Percentiles rank a stretch among this genome's conserved stretches.
phyloP scores from a whole-genome alignment of 2,797 vertebrate species.

The Otus scops region DNA sequence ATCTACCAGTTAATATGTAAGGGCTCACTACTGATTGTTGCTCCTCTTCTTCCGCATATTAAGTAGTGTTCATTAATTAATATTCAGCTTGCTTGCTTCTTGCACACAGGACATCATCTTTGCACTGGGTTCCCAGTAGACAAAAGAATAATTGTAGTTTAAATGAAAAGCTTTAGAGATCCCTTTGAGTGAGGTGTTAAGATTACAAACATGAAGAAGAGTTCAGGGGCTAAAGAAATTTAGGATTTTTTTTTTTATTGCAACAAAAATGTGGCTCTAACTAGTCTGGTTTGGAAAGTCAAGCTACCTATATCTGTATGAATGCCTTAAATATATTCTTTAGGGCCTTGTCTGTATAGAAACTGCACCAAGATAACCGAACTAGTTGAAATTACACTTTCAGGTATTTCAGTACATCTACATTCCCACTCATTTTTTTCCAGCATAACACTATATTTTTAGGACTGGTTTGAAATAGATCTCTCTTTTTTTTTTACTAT shows the following conservation, averaged over 20 bases:
- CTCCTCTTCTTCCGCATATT: slow-evolving; percentile 71
- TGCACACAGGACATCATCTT: slow-evolving; percentile 74
- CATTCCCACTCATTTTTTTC: background rate
- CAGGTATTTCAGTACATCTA: background rate
- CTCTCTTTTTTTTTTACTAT: background rate
- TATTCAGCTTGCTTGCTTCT: slow-evolving; percentile 70
- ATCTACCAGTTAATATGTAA: slow-evolving; percentile 70
- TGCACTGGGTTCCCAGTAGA: slow-evolving; percentile 69
- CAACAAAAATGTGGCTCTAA: background rate
- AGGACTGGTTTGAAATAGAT: background rate
- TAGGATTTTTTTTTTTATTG: background rate
- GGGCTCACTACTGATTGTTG: slow-evolving; percentile 69
- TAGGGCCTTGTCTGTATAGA: background rate
- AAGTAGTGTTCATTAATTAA: slow-evolving; percentile 72
- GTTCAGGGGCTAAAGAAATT: slow-evolving; percentile 20
- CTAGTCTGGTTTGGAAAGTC: slow-evolving; percentile 7
- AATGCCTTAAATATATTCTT: background rate
- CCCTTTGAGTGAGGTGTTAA: slow-evolving; percentile 63
- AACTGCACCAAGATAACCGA: background rate
- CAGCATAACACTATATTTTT: background rate
- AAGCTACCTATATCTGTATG: background rate
- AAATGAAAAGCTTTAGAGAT: slow-evolving; percentile 75
- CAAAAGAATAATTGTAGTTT: slow-evolving; percentile 77
- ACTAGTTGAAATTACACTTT: background rate
- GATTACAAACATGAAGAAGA: slow-evolving; percentile 54